A percentile compares a stretch with the other conserved stretches of the same genome.
Evolutionary conservation across 2,797 vertebrate genomes (phyloP).

Genomic region (Neoniphon sammara): DNA sequence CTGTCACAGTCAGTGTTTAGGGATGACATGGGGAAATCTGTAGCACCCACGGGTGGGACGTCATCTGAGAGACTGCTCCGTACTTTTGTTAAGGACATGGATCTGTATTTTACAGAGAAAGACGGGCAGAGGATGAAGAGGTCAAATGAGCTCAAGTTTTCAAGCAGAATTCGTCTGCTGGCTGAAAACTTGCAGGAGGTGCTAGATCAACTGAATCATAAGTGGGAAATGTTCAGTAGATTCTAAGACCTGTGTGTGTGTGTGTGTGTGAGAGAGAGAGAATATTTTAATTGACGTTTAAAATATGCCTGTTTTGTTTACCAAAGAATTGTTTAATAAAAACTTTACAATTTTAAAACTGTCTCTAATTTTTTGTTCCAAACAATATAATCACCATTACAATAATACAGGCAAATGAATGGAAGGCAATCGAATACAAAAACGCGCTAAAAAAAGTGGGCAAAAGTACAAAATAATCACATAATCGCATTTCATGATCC

Average conservation of each 20-base stretch:
- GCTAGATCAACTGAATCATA: slow-evolving; percentile 56
- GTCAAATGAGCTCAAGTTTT: slow-evolving; percentile 65
- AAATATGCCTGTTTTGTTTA: too few species aligned
- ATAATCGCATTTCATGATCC: too few species aligned
- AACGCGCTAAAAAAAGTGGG: background rate
- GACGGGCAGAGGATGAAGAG: slow-evolving; percentile 63
- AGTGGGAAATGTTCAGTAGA: slow-evolving; percentile 62
- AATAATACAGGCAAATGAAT: background rate
- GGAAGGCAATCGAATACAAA: background rate
- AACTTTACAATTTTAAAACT: too few species aligned
- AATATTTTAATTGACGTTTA: too few species aligned
- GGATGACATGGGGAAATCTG: background rate
- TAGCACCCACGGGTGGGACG: slow-evolving; percentile 13
- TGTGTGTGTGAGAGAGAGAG: slow-evolving; percentile 7
- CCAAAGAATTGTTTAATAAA: slow-evolving; percentile 20
- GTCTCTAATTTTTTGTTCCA: too few species aligned
- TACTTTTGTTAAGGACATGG: slow-evolving; percentile 60
- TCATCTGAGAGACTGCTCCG: slow-evolving; percentile 64
- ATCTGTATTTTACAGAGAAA: slow-evolving; percentile 68
- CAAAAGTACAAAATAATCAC: background rate
- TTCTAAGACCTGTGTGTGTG: background rate
- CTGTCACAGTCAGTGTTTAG: slow-evolving; percentile 53
- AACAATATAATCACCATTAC: background rate
- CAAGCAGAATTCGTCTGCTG: slow-evolving; percentile 58
- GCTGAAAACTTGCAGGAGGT: slow-evolving; percentile 64